phyloP scores from a whole-genome alignment of 2,888 invertebrate species.

The Tridacna gigas region DNA sequence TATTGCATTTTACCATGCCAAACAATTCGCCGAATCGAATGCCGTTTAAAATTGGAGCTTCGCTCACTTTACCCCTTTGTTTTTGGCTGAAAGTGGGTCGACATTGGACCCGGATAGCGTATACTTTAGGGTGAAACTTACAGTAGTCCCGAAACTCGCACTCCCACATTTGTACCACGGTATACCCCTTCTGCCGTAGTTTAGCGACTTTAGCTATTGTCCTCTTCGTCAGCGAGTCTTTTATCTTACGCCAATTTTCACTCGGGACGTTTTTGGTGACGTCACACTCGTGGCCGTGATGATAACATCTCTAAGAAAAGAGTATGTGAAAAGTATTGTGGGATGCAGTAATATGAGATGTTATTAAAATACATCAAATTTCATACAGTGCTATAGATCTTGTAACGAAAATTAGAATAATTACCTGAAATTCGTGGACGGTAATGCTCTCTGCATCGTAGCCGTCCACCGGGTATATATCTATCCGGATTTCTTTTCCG shows the following conservation, averaged over 20 bases:
- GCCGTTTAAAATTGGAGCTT: slow-evolving; percentile 34
- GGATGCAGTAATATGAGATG: no score
- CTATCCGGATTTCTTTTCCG: slow-evolving; percentile 35
- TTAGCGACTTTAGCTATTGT: slow-evolving; percentile 9
- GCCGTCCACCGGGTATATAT: slow-evolving; percentile 38
- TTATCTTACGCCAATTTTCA: slow-evolving; percentile 34
- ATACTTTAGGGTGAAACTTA: slow-evolving; percentile 30
- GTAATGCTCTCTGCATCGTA: slow-evolving; percentile 18
- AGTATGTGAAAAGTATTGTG: no score
- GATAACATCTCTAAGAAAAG: slow-evolving; percentile 37
- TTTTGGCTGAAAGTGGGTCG: slow-evolving; percentile 33
- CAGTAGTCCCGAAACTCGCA: slow-evolving; percentile 33
- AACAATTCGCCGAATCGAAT: slow-evolving; percentile 27
- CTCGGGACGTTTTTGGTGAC: slow-evolving; percentile 32
- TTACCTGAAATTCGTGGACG: slow-evolving; percentile 44
- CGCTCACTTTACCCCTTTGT: slow-evolving; percentile 29
- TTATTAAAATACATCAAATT: neutral
- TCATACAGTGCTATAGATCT: slow-evolving; percentile 18
- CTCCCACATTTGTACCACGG: slow-evolving; percentile 48
- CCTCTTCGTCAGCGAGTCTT: slow-evolving; percentile 14
- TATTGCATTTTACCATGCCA: slow-evolving; percentile 44
- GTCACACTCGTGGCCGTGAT: slow-evolving; percentile 42
- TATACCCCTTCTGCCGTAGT: slow-evolving; percentile 31
- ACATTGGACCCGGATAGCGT: slow-evolving; percentile 23
- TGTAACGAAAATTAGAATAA: no score